These are phyloP conservation scores for Opisthograptis luteolata DNA, from an alignment of 2,888 invertebrate genomes.

Conservation along the genomic window DNA sequence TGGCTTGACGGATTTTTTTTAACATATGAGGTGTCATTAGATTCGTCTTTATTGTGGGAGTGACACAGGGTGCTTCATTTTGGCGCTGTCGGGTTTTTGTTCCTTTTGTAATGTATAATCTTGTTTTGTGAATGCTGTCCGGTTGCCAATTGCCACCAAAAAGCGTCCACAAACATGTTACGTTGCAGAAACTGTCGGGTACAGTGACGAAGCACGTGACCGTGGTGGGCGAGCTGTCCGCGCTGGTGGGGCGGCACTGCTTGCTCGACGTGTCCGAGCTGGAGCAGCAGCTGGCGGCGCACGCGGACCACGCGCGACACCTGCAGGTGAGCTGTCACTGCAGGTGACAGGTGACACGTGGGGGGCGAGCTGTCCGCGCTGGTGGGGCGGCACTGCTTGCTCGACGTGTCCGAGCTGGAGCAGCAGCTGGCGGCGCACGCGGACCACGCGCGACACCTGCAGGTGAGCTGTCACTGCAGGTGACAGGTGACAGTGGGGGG, in stretches of 20 bases:
- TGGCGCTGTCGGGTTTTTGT: no score
- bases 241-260: slow-evolving; percentile 89
- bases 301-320: slow-evolving; percentile 91
- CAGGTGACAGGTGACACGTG: slow-evolving; percentile 98
- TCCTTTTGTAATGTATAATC: no score
- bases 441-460: slow-evolving; percentile 91
- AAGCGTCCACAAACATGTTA: background rate
- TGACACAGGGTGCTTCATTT: no score
- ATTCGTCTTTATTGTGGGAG: no score
- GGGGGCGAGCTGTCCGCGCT: slow-evolving; percentile 96
- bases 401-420: slow-evolving; percentile 96
- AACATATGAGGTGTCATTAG: no score
- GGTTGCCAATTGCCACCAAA: no score
- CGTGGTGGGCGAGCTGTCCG: slow-evolving; percentile 97
- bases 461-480: no score
- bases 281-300: slow-evolving; percentile 96
- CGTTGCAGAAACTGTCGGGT: slow-evolving; percentile 91
- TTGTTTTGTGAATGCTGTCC: no score
- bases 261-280: slow-evolving; percentile 96
- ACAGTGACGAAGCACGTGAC: slow-evolving; percentile 99
- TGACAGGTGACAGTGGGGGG: slow-evolving; percentile 99
- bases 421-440: slow-evolving; percentile 96
- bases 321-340: slow-evolving; percentile 84
- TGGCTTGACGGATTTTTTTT: no score
- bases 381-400: slow-evolving; percentile 90